Conservation (phyloP, 2,888 invertebrate genomes). For the Orchestes rusci region DNA sequence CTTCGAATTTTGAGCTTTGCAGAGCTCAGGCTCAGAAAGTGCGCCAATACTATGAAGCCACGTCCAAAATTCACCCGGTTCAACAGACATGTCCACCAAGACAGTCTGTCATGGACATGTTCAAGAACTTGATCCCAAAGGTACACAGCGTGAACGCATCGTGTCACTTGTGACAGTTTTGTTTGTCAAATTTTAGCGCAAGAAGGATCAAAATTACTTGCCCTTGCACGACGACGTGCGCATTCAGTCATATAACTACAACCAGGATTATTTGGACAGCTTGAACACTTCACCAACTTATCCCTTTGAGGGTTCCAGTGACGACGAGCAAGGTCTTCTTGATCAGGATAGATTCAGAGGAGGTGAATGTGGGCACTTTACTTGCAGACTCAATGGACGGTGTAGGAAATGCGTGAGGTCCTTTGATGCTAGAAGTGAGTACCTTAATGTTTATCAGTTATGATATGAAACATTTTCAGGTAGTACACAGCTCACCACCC, state of each 20-base stretch:
- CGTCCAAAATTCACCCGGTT: too few relatives aligned
- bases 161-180: too few relatives aligned
- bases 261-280: conserved; percentile 19
- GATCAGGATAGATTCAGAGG: conserved; percentile 20
- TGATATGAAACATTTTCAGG: conserved; percentile 11
- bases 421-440: conserved; percentile 20
- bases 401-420: conserved; percentile 5
- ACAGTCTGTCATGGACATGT: conserved; percentile 13
- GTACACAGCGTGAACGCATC: too few relatives aligned
- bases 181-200: conserved; percentile 28
- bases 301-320: conserved; percentile 16
- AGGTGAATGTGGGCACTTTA: conserved; percentile 19
- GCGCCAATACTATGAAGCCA: conserved; percentile 16
- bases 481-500: conserved; percentile 6
- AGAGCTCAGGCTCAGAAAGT: conserved; percentile 17
- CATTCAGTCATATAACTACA: conserved; percentile 21
- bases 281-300: conserved; percentile 19
- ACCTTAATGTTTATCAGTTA: background rate
- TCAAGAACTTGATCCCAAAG: conserved; percentile 16
- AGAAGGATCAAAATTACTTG: conserved; percentile 10
- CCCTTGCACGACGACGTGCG: conserved; percentile 20
- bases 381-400: conserved; percentile 11
- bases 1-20: conserved; percentile 19
- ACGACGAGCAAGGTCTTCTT: conserved; percentile 10
- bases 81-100: background rate